These are phyloP conservation scores for Brassicogethes aeneus DNA, from an alignment of 2,888 invertebrate species.

Conservation along the genomic window DNA sequence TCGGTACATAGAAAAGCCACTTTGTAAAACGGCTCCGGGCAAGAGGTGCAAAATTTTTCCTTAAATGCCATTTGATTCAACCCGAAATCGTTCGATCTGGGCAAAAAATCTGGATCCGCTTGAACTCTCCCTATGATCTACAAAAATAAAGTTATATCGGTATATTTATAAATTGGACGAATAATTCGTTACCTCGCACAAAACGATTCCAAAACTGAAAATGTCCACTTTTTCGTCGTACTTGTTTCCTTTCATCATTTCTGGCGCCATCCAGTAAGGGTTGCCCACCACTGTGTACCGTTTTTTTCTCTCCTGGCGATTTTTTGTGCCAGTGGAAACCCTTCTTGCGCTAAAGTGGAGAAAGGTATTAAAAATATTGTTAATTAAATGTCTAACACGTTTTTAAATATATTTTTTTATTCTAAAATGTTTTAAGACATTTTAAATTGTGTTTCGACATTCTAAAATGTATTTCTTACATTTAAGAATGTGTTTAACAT, in stretches of 20 bases:
- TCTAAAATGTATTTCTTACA: too few relatives aligned
- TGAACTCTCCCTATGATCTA: slow-evolving; percentile 90
- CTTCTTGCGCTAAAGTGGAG: slow-evolving; percentile 33
- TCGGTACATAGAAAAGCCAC: slow-evolving; percentile 87
- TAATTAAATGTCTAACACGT: too few relatives aligned
- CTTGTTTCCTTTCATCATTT: slow-evolving; percentile 95
- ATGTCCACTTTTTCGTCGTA: slow-evolving; percentile 96
- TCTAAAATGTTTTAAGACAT: too few relatives aligned
- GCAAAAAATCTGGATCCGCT: slow-evolving; percentile 90
- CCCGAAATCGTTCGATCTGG: slow-evolving; percentile 86
- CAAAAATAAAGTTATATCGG: slow-evolving; percentile 4
- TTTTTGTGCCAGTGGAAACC: slow-evolving; percentile 36
- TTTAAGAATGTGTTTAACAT: too few relatives aligned
- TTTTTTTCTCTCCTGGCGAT: slow-evolving; percentile 59
- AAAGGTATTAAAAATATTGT: too few relatives aligned
- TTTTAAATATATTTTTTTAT: too few relatives aligned
- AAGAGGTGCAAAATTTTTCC: slow-evolving; percentile 74
- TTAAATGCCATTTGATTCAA: slow-evolving; percentile 78
- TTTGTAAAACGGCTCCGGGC: slow-evolving; percentile 81
- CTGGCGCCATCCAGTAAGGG: slow-evolving; percentile 98
- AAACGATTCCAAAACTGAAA: slow-evolving; percentile 90
- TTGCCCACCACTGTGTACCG: slow-evolving; percentile 94
- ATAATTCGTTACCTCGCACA: slow-evolving; percentile 68
- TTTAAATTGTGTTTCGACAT: too few relatives aligned
- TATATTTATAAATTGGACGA: neutral